Conservation (phyloP, 2,797 vertebrate genomes). For the Pelobates cultripes region DNA sequence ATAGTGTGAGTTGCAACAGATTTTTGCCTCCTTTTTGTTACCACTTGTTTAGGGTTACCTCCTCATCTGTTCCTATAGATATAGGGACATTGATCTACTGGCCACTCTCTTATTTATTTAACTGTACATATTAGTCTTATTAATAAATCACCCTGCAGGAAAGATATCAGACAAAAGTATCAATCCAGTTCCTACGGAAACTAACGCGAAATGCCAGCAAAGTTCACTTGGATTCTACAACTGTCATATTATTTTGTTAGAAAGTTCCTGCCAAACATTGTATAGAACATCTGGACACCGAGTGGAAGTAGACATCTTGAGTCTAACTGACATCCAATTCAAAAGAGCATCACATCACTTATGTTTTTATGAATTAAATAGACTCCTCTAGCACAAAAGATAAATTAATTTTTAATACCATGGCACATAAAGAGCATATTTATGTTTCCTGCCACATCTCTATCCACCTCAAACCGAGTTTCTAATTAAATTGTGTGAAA, state of each 20-base stretch:
- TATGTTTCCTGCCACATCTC: constrained; percentile 17
- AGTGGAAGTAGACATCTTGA: constrained; percentile 16
- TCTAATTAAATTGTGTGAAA: constrained; percentile 20
- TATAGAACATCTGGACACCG: constrained; percentile 35
- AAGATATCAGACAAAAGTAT: constrained; percentile 21
- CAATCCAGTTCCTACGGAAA: constrained; percentile 19
- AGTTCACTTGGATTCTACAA: neutral
- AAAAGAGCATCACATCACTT: constrained; percentile 27
- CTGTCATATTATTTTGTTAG: constrained; percentile 22
- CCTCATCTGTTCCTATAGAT: too few species aligned
- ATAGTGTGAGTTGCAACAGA: too few species aligned
- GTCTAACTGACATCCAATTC: constrained; percentile 26
- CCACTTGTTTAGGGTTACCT: too few species aligned
- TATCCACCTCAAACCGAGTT: constrained; percentile 9
- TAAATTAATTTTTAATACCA: constrained; percentile 30
- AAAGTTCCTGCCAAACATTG: constrained; percentile 17
- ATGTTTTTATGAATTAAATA: constrained; percentile 32
- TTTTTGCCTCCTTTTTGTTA: too few species aligned
- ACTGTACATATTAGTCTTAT: too few species aligned
- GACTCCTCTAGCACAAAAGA: constrained; percentile 15
- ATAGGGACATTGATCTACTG: too few species aligned
- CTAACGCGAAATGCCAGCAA: constrained; percentile 14
- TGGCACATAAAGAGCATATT: constrained; percentile 26
- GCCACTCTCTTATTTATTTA: too few species aligned
- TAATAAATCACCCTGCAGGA: too few species aligned